phyloP scores from a whole-genome alignment of 2,888 invertebrate genomes.

The Lingula anatina region DNA sequence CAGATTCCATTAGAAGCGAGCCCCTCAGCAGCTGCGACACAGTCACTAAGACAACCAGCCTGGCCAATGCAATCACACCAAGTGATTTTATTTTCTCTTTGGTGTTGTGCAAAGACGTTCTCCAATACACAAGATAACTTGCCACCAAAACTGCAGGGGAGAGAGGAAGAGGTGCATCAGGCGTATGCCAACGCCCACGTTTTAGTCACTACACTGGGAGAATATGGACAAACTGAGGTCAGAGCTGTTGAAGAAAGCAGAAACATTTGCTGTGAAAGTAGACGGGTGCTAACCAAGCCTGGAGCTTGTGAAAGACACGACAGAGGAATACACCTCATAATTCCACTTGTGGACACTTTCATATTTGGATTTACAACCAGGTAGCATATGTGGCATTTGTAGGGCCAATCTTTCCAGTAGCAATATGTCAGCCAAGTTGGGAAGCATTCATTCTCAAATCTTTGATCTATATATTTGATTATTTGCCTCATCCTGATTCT shows the following conservation, averaged over 20 bases:
- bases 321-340: slow-evolving; percentile 4
- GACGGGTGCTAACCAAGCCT: not conserved
- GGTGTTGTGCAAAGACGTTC: slow-evolving; percentile 7
- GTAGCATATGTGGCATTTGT: not conserved
- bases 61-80: slow-evolving; percentile 2
- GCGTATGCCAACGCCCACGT: slow-evolving; percentile 9
- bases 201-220: not conserved
- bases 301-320: slow-evolving; percentile 1
- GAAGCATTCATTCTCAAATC: too few relatives aligned
- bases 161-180: slow-evolving; percentile 7
- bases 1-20: slow-evolving; percentile 8
- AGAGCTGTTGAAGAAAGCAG: slow-evolving; percentile 5
- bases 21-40: slow-evolving; percentile 4
- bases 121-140: slow-evolving; percentile 5
- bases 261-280: slow-evolving; percentile 2
- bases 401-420: not conserved
- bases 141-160: slow-evolving; percentile 4
- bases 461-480: not conserved
- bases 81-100: slow-evolving; percentile 8
- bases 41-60: slow-evolving; percentile 4
- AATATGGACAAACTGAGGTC: slow-evolving; percentile 6
- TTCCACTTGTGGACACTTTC: slow-evolving; percentile 7
- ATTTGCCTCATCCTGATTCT: not conserved
- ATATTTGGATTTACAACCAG: slow-evolving; percentile 3
- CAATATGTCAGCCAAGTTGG: too few relatives aligned